Conservation (phyloP, 1,140 invertebrate genomes). For the Trigoniulus corallinus region DNA sequence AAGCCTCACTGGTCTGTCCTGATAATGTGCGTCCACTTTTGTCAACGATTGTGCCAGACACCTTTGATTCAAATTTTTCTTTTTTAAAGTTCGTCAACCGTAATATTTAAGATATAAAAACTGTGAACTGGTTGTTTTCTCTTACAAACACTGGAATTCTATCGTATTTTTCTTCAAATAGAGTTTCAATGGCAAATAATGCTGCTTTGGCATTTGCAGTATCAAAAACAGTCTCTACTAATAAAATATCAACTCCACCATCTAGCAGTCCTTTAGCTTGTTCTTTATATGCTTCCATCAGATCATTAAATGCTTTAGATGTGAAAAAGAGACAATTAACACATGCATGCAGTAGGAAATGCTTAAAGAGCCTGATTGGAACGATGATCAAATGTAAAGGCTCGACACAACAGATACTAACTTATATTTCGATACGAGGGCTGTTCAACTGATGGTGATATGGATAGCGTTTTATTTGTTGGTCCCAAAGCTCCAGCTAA, state of each 20-base stretch:
- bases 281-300: constrained; percentile 37
- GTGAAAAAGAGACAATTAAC: background rate
- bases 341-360: background rate
- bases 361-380: constrained; percentile 19
- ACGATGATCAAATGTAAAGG: too few species aligned
- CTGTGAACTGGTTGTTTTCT: background rate
- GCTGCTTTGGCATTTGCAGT: constrained; percentile 45
- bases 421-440: constrained; percentile 41
- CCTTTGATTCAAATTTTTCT: constrained; percentile 14
- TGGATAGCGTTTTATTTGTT: constrained; percentile 42
- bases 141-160: constrained; percentile 28
- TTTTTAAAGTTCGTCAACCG: background rate
- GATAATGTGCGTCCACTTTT: constrained; percentile 42
- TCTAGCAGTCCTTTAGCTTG: constrained; percentile 37
- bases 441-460: constrained; percentile 43
- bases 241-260: constrained; percentile 37
- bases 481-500: constrained; percentile 42
- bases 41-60: constrained; percentile 47
- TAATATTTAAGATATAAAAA: background rate
- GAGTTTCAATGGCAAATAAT: constrained; percentile 36
- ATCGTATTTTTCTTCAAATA: constrained; percentile 32
- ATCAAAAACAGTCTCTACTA: constrained; percentile 47
- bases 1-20: constrained; percentile 44
- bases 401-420: too few species aligned
- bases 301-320: constrained; percentile 37